These are phyloP conservation scores for Geodia barretti DNA, from an alignment of 37 sponge, comb jelly and placozoan genomes.

Conservation along the genomic window DNA sequence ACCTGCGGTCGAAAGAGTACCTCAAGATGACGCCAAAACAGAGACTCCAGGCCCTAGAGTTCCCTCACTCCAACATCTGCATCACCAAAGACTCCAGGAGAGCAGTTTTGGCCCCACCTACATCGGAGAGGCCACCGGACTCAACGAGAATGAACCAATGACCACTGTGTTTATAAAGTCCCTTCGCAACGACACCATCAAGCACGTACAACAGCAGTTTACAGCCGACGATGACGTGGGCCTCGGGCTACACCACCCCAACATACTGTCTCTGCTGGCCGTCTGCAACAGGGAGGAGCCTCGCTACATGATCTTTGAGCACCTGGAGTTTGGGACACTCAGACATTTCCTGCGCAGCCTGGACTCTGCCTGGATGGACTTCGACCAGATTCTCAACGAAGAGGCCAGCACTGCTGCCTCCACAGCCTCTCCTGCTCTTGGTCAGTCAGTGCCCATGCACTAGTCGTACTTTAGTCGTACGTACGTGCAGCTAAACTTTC, in stretches of 20 bases:
- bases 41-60: slow-evolving; percentile 40
- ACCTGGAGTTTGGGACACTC: slow-evolving; percentile 69
- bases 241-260: slow-evolving; percentile 55
- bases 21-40: slow-evolving; percentile 36
- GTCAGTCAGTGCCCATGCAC: no score
- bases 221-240: slow-evolving; percentile 45
- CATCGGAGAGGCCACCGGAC: slow-evolving; percentile 53
- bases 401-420: slow-evolving; percentile 7
- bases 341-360: slow-evolving; percentile 61
- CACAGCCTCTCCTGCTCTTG: slow-evolving; percentile 23
- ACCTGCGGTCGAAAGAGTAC: slow-evolving; percentile 2
- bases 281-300: slow-evolving; percentile 62
- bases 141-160: slow-evolving; percentile 27
- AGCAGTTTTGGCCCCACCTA: slow-evolving; percentile 60
- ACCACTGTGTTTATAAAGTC: slow-evolving; percentile 66
- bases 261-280: slow-evolving; percentile 54
- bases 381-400: slow-evolving; percentile 30
- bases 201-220: slow-evolving; percentile 49
- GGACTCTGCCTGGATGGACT: slow-evolving; percentile 42
- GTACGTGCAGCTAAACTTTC: no score
- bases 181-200: slow-evolving; percentile 28
- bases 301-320: slow-evolving; percentile 69
- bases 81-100: slow-evolving; percentile 42
- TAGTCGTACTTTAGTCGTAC: no score
- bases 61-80: slow-evolving; percentile 58